Base-by-base conservation (phyloP, 2,797 vertebrate species). In the Strix occidentalis region DNA sequence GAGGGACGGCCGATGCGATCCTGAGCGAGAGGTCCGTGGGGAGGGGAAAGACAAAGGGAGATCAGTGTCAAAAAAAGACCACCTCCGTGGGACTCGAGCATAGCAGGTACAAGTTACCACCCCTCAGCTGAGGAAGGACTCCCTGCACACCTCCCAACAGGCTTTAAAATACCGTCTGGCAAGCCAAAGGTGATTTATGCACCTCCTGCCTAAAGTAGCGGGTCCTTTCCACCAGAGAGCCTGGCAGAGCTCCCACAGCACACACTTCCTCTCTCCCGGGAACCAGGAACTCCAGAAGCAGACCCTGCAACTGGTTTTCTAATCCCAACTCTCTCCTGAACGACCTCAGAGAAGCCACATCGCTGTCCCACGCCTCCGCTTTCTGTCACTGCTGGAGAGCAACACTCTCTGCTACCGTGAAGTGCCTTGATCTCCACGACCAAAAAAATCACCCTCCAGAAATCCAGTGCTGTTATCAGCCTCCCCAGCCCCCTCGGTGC, bases 1-100 rank as follows among this genome's bases (percentile, higher is more conserved):
- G 99, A 99, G 10, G 99, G 99, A 24, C 99, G 99, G 6, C 99
- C 99, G 2, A 99, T 99, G 41, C 99, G 99, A 96, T 99, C 99
- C 97, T 97, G 93, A 33, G 58, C 0, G 4, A 41, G 14, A 18
- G 14, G 63, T 4, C 29, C 56, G 0, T 0, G 5, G n/a, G 25
- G 3, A 53, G 0, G 10, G 19, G 33, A 6, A 11, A 41, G 7
- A 4, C 2, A 26, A 39, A 37, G 3, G 50, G 41, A 0, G 1
- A 3, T 37, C 1, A 89, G 24, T 0, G 1, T 21, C 5, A 19
- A 51, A 29, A 23, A 10, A 15, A 11, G 5, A 48, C 9, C 5
- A 56, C 31, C 5, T 2, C 19, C 0, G 4, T 5, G 13, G 11
- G 28, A 28, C 33, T 41, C 3, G 1, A 25, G 29, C 6, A 17